phyloP scores from a whole-genome alignment of 2,113 vertebrate species.

The Syngnathus floridae region DNA sequence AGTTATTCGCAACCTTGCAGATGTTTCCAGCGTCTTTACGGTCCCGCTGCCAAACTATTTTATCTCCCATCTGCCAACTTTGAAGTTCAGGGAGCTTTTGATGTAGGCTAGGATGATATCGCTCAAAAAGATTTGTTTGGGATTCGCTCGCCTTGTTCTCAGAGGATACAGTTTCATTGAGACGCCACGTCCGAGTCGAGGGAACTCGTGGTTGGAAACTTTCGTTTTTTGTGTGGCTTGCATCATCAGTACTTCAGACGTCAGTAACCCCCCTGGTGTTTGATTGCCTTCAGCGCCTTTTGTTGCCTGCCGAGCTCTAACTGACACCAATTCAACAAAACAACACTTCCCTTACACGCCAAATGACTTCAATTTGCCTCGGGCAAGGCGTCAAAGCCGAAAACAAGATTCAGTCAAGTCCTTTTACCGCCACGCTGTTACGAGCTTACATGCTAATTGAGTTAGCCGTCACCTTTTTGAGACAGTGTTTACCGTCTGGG shows the following conservation, averaged over 20 bases:
- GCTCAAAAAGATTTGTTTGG: background rate
- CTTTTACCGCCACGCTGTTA: slow-evolving; percentile 22
- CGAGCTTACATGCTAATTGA: slow-evolving; percentile 27
- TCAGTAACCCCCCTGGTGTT: slow-evolving; percentile 36
- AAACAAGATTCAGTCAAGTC: slow-evolving; percentile 12
- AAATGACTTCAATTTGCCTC: slow-evolving; percentile 6
- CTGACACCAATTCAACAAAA: slow-evolving; percentile 35
- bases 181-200: background rate
- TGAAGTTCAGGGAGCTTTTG: slow-evolving; percentile 6
- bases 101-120: background rate
- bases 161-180: background rate
- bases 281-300: slow-evolving; percentile 27
- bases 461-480: slow-evolving; percentile 1
- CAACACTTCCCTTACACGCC: slow-evolving; percentile 16
- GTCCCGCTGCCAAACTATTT: slow-evolving; percentile 1
- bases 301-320: slow-evolving; percentile 33
- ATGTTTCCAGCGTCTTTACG: slow-evolving; percentile 9
- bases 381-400: slow-evolving; percentile 4
- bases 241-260: slow-evolving; percentile 15
- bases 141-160: background rate
- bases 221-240: background rate
- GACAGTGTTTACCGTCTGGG: slow-evolving; percentile 17
- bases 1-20: background rate
- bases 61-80: slow-evolving; percentile 8
- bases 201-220: background rate